Evolutionary conservation across 2,797 vertebrate species (phyloP).

Genomic region (Philypnodon macrostomus): DNA sequence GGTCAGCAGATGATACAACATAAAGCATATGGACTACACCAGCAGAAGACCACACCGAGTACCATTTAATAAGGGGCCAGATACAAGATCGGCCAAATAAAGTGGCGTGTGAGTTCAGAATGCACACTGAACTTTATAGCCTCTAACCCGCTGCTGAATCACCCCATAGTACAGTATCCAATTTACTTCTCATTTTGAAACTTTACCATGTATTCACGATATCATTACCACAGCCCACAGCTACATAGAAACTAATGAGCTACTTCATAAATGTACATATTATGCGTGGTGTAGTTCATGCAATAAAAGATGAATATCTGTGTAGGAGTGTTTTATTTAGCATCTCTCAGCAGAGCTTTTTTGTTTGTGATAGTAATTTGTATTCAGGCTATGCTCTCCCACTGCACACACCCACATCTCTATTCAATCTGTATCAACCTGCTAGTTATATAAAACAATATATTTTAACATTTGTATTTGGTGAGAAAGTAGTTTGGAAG

Average conservation of each 20-base stretch:
- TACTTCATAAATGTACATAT: background rate
- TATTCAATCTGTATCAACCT: conserved; percentile 10
- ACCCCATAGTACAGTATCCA: too few relatives aligned
- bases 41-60: too few relatives aligned
- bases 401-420: conserved; percentile 20
- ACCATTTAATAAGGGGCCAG: too few relatives aligned
- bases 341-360: background rate
- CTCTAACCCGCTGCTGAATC: too few relatives aligned
- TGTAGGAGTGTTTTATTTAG: conserved; percentile 4
- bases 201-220: too few relatives aligned
- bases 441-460: conserved; percentile 1
- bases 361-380: conserved; percentile 24
- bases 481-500: too few relatives aligned
- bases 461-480: background rate
- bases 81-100: too few relatives aligned
- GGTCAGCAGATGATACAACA: too few relatives aligned
- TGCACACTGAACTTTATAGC: too few relatives aligned
- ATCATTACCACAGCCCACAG: background rate
- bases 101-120: too few relatives aligned
- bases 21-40: too few relatives aligned
- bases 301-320: background rate
- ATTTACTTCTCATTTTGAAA: too few relatives aligned
- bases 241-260: background rate
- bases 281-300: background rate
- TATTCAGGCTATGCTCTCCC: conserved; percentile 31